Evolutionary conservation across 2,888 invertebrate species (phyloP).

Genomic region (Emesis russula): DNA sequence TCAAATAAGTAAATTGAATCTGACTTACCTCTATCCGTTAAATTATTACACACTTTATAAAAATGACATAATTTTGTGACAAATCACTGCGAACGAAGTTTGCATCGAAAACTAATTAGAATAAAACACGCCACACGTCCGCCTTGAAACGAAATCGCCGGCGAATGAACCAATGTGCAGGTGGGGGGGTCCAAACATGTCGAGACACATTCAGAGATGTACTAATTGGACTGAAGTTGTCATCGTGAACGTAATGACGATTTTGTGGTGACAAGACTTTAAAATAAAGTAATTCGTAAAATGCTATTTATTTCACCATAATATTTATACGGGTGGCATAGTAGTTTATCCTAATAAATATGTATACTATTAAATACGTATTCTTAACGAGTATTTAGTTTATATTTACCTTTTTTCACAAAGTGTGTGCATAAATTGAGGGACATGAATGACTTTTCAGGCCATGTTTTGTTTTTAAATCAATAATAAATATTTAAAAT

Average conservation of each 20-base stretch:
- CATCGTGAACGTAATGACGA: too few species aligned
- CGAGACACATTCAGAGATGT: not conserved
- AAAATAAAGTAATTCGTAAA: too few species aligned
- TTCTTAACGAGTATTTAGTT: not conserved
- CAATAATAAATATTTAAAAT: not conserved
- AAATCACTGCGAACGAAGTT: too few species aligned
- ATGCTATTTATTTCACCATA: too few species aligned
- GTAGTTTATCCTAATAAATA: not conserved
- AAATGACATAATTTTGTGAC: not conserved
- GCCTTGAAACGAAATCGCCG: not conserved
- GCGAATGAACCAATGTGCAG: not conserved
- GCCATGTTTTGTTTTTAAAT: not conserved
- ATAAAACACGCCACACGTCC: too few species aligned
- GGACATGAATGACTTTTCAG: conserved; percentile 1
- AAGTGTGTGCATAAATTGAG: not conserved
- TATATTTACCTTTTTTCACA: not conserved
- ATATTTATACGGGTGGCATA: too few species aligned
- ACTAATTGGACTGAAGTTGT: too few species aligned
- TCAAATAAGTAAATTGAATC: conserved; percentile 1
- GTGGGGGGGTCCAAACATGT: not conserved
- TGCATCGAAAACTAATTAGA: too few species aligned
- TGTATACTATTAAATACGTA: not conserved
- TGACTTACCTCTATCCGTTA: conserved; percentile 5
- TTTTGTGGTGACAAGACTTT: too few species aligned
- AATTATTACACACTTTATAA: not conserved